Evolutionary conservation across 1,140 invertebrate genomes (phyloP).

Genomic region (Drosophila serrata): DNA sequence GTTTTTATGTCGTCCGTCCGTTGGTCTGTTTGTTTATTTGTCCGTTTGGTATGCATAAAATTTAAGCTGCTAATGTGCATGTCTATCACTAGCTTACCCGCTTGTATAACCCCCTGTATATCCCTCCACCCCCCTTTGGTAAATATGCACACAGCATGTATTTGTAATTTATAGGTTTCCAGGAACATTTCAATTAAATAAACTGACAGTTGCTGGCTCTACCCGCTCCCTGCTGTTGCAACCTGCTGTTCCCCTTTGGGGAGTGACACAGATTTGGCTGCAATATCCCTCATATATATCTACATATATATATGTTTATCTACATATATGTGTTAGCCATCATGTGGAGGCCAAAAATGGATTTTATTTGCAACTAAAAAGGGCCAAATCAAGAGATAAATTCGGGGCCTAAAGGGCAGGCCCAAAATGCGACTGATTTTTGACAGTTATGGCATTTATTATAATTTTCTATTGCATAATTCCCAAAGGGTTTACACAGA

Average conservation of each 20-base stretch:
- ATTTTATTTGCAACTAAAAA: conserved; percentile 31
- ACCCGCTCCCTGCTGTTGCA: background rate
- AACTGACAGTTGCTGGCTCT: conserved; percentile 64
- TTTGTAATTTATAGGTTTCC: conserved; percentile 75
- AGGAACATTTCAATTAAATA: conserved; percentile 80
- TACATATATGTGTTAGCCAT: conserved; percentile 12
- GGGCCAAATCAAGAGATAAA: conserved; percentile 33
- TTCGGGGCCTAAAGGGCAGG: conserved; percentile 1
- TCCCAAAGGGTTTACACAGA: background rate
- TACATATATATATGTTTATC: background rate
- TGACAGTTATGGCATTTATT: conserved; percentile 22
- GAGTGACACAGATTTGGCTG: conserved; percentile 40
- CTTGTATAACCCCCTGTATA: too few relatives aligned
- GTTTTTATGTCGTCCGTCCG: conserved; percentile 21
- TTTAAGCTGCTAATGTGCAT: conserved; percentile 63
- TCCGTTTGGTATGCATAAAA: conserved; percentile 58
- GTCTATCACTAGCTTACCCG: conserved; percentile 34
- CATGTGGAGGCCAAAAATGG: conserved; percentile 40
- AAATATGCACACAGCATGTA: conserved; percentile 46
- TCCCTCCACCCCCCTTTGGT: background rate
- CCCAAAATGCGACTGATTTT: background rate
- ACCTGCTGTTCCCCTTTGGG: background rate
- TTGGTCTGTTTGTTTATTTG: conserved; percentile 49
- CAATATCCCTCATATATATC: conserved; percentile 15
- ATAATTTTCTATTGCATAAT: conserved; percentile 31